These are phyloP conservation scores for Tenthredo amoena DNA, from an alignment of 2,888 invertebrate genomes.

Conservation along the genomic window DNA sequence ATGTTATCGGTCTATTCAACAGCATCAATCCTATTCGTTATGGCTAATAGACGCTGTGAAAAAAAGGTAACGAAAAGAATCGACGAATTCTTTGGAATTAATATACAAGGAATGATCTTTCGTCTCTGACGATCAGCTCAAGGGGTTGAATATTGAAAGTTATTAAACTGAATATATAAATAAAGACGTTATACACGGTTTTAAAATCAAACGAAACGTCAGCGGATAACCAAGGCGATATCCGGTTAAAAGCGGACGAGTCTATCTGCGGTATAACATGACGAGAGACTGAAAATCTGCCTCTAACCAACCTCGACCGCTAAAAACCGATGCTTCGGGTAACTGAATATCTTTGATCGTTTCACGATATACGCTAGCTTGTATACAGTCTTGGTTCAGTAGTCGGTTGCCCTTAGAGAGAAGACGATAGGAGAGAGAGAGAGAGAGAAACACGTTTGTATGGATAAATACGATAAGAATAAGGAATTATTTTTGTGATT, in stretches of 20 bases:
- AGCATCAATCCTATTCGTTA: not conserved
- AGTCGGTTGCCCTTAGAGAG: not conserved
- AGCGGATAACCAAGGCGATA: conserved; percentile 57
- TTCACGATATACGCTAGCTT: not conserved
- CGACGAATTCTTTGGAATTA: not conserved
- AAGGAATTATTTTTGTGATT: no score
- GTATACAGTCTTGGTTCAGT: not conserved
- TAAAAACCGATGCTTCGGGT: conserved; percentile 37
- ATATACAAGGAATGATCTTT: not conserved
- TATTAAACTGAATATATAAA: not conserved
- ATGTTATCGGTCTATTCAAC: not conserved
- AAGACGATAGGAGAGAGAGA: not conserved
- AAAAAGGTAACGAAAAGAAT: not conserved
- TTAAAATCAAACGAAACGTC: not conserved
- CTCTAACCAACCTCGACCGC: conserved; percentile 63
- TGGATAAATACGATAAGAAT: not conserved
- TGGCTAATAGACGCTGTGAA: not conserved
- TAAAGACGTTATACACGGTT: not conserved
- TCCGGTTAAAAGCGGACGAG: conserved; percentile 65
- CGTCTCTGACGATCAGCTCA: not conserved
- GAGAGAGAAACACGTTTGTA: not conserved
- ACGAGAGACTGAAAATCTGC: conserved; percentile 57
- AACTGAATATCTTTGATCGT: not conserved
- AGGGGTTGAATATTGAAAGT: no score
- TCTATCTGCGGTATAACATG: conserved; percentile 26